A percentile compares a stretch with the other conserved stretches of the same genome.
phyloP scores from a whole-genome alignment of 1,140 invertebrate genomes.

The Gonatopus flavifemur region DNA sequence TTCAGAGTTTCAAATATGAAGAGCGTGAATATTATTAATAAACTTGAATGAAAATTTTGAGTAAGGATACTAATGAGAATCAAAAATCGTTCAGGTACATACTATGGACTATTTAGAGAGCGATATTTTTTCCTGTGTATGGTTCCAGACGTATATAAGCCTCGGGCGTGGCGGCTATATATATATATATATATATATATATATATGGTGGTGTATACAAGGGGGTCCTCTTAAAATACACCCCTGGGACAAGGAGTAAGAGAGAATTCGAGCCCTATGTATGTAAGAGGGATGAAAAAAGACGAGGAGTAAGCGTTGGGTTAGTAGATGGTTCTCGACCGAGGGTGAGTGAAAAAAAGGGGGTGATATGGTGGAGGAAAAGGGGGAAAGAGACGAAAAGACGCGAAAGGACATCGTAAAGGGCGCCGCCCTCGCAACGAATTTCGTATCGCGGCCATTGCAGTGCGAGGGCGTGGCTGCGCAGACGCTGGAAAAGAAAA shows the following conservation, averaged over 20 bases:
- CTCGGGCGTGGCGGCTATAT: background rate
- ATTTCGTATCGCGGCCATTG: conserved; percentile 50
- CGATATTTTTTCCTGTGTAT: too few species aligned
- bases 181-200: background rate
- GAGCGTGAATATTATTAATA: too few species aligned
- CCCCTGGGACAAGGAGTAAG: conserved; percentile 31
- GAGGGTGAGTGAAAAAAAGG: conserved; percentile 11
- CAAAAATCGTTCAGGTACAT: too few species aligned
- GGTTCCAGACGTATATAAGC: too few species aligned
- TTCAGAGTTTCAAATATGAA: too few species aligned
- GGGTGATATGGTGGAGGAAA: too few species aligned
- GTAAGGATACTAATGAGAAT: too few species aligned
- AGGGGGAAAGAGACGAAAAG: conserved; percentile 19
- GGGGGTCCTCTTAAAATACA: conserved; percentile 46
- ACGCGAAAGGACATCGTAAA: conserved; percentile 22
- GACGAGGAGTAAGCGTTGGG: background rate
- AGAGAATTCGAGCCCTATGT: conserved; percentile 4
- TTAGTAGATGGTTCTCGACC: background rate
- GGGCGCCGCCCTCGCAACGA: conserved; percentile 43
- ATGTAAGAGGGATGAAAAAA: background rate
- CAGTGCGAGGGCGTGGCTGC: conserved; percentile 50
- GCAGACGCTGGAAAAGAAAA: conserved; percentile 53
- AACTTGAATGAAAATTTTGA: too few species aligned
- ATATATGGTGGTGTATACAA: too few species aligned
- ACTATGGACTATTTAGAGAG: too few species aligned